phyloP scores from a whole-genome alignment of 2,797 vertebrate species.

The Xenops minutus region DNA sequence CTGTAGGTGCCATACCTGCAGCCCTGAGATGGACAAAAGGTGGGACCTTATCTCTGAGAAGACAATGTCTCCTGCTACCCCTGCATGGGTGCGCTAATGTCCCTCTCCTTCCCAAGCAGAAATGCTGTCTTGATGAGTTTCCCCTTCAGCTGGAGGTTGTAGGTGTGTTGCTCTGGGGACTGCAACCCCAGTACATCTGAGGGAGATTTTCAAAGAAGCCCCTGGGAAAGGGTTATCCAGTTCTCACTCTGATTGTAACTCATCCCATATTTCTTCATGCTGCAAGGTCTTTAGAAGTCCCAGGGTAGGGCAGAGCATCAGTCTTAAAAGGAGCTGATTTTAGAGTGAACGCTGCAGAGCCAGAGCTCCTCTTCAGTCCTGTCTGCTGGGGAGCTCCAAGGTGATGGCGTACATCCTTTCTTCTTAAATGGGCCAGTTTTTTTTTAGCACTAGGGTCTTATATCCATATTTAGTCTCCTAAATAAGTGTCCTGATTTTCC shows the following conservation, averaged over 20 bases:
- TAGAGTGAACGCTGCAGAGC: not conserved
- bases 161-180: not conserved
- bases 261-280: not conserved
- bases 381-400: constrained; percentile 54
- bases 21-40: not conserved
- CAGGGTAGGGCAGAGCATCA: not conserved
- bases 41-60: not conserved
- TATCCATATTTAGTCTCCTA: constrained; percentile 61
- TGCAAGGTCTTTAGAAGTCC: constrained; percentile 24
- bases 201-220: not conserved
- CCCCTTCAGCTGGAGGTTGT: not conserved
- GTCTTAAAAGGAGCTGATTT: constrained; percentile 31
- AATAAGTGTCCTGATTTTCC: constrained; percentile 62
- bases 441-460: constrained; percentile 56
- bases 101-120: not conserved
- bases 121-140: not conserved
- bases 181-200: not conserved
- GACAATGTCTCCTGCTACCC: not conserved
- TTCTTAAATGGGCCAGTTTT: constrained; percentile 62
- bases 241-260: constrained; percentile 3
- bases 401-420: constrained; percentile 47
- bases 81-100: not conserved
- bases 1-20: not conserved
- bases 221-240: not conserved
- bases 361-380: not conserved